phyloP scores from a whole-genome alignment of 2,888 invertebrate species.

The Iselma pallidipennis region DNA sequence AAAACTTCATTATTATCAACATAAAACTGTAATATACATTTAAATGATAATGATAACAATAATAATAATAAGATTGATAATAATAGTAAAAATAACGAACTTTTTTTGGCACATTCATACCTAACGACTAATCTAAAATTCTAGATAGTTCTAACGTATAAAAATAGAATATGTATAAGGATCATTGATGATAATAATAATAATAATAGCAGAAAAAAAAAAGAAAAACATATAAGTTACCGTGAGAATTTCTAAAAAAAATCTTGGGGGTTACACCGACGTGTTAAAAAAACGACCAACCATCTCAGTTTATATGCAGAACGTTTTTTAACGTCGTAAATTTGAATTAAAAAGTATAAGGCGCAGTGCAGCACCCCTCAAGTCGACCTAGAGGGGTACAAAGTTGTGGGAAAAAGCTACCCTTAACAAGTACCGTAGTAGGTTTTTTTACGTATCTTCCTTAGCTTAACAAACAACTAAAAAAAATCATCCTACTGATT shows the following conservation, averaged over 20 bases:
- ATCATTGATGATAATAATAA: constrained; percentile 18
- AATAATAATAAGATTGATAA: no score
- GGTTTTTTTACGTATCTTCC: constrained; percentile 31
- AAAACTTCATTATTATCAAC: no score
- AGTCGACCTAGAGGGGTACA: constrained; percentile 24
- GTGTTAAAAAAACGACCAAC: constrained; percentile 31
- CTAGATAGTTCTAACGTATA: constrained; percentile 12
- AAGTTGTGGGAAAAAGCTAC: constrained; percentile 46
- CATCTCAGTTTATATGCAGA: constrained; percentile 37
- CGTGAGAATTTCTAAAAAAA: constrained; percentile 45
- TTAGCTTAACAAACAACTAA: no score
- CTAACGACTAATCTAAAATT: constrained; percentile 2
- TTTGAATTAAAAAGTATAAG: constrained; percentile 42
- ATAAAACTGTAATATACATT: neutral
- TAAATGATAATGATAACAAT: neutral
- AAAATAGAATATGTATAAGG: constrained; percentile 16
- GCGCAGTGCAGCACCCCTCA: constrained; percentile 39
- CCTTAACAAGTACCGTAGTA: no score
- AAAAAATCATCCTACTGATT: constrained; percentile 6
- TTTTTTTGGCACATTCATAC: neutral
- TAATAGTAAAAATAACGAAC: neutral
- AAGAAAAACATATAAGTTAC: constrained; percentile 39
- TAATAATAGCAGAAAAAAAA: neutral
- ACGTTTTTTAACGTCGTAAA: constrained; percentile 42
- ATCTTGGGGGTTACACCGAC: constrained; percentile 16